Evolutionary conservation across 2,797 vertebrate genomes (phyloP).

Genomic region (Cirrhinus molitorella): DNA sequence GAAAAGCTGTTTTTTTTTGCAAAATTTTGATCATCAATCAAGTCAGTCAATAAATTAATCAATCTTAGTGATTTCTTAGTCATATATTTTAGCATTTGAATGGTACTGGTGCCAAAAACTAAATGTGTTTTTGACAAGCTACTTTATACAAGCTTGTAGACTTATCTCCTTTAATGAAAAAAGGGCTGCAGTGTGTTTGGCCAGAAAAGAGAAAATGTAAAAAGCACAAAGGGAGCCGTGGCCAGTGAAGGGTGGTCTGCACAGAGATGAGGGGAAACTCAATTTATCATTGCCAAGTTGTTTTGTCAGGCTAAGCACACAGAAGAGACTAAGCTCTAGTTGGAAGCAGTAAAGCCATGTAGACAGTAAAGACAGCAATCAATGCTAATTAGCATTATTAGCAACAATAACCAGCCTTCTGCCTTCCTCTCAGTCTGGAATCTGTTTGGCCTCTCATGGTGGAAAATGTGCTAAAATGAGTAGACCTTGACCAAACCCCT

Average conservation of each 20-base stretch:
- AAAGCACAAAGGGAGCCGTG: conserved; percentile 75
- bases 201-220: conserved; percentile 68
- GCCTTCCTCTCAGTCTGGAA: conserved; percentile 48
- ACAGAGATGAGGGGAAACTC: conserved; percentile 78
- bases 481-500: conserved; percentile 49
- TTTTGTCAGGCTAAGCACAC: conserved; percentile 67
- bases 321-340: conserved; percentile 75
- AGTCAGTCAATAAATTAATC: background rate
- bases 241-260: conserved; percentile 71
- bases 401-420: conserved; percentile 65
- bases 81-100: background rate
- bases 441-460: conserved; percentile 51
- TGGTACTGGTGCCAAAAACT: background rate
- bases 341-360: conserved; percentile 70
- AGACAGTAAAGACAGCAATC: conserved; percentile 69
- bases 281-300: conserved; percentile 64
- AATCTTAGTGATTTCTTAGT: background rate
- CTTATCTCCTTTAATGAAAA: conserved; percentile 66
- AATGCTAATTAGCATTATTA: conserved; percentile 77
- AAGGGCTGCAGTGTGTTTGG: conserved; percentile 76
- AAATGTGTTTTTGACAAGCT: conserved; percentile 50
- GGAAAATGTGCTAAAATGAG: conserved; percentile 59
- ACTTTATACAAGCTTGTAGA: conserved; percentile 66
- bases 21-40: background rate
- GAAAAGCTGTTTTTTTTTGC: background rate